Conservation (phyloP, 2,888 invertebrate species). For the Caradrina kadenii region DNA sequence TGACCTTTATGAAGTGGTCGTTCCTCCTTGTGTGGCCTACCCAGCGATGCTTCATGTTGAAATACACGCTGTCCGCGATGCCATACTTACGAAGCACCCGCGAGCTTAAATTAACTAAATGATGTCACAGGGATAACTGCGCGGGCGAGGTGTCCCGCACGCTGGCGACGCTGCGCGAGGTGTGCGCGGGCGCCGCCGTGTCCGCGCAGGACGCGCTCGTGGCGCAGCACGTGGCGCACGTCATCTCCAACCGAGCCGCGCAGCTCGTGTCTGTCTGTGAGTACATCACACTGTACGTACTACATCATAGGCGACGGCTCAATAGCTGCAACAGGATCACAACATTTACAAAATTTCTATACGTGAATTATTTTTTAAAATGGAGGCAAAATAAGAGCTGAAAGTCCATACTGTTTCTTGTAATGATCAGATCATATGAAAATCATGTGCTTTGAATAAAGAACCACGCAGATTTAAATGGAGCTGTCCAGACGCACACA, state of each 20-base stretch:
- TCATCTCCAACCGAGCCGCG: constrained; percentile 93
- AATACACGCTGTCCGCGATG: not conserved
- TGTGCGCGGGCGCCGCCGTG: constrained; percentile 65
- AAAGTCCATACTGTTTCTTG: too few species aligned
- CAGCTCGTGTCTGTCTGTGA: constrained; percentile 93
- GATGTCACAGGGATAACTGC: constrained; percentile 76
- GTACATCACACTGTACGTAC: constrained; percentile 68
- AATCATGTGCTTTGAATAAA: too few species aligned
- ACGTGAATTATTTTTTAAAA: too few species aligned
- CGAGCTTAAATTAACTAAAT: too few species aligned
- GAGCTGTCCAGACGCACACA: too few species aligned
- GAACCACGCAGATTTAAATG: too few species aligned
- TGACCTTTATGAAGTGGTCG: not conserved
- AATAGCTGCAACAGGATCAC: too few species aligned
- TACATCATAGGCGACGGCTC: not conserved
- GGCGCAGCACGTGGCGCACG: constrained; percentile 92
- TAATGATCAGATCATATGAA: too few species aligned
- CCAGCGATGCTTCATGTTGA: not conserved
- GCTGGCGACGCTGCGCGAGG: constrained; percentile 72
- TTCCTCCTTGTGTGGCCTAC: not conserved
- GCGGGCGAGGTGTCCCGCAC: constrained; percentile 77
- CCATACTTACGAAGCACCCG: too few species aligned
- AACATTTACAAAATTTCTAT: too few species aligned
- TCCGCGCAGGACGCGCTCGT: constrained; percentile 89
- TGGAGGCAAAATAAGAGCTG: too few species aligned